A percentile compares a stretch with the other conserved stretches of the same genome.
phyloP scores from a whole-genome alignment of 2,888 invertebrate genomes.

The Plutella xylostella region DNA sequence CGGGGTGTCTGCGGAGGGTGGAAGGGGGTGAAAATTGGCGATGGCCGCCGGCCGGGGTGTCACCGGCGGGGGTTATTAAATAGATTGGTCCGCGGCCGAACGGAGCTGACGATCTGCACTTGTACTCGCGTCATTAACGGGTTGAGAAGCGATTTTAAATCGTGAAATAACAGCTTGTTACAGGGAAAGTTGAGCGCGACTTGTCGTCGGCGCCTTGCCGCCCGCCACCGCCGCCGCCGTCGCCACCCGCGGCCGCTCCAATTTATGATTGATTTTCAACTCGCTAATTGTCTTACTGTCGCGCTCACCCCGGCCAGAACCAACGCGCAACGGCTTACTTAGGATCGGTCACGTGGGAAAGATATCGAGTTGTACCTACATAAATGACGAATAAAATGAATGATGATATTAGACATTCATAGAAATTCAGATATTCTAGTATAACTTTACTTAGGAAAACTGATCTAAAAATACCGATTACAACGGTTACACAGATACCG shows the following conservation, averaged over 20 bases:
- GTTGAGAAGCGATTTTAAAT: slow-evolving; percentile 68
- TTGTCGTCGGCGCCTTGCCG: slow-evolving; percentile 50
- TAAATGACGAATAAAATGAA: no score
- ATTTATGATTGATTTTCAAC: background rate
- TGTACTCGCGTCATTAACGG: slow-evolving; percentile 71
- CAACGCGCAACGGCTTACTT: no score
- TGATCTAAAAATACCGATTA: background rate
- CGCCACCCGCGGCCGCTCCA: background rate
- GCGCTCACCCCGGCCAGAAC: background rate
- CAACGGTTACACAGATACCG: background rate
- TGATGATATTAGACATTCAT: no score
- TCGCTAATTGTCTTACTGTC: background rate
- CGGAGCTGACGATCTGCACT: slow-evolving; percentile 69
- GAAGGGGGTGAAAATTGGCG: slow-evolving; percentile 64
- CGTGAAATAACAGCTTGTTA: slow-evolving; percentile 69
- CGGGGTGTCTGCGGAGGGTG: slow-evolving; percentile 43
- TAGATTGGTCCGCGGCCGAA: slow-evolving; percentile 72
- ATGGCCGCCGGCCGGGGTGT: slow-evolving; percentile 69
- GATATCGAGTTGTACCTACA: no score
- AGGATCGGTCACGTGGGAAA: no score
- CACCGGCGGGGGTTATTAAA: slow-evolving; percentile 70
- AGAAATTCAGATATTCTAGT: no score
- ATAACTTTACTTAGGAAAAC: no score
- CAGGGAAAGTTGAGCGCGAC: slow-evolving; percentile 66
- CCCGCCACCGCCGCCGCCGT: no score